Base-by-base conservation (phyloP, 2,113 vertebrate genomes). In the Grammomys surdaster region DNA sequence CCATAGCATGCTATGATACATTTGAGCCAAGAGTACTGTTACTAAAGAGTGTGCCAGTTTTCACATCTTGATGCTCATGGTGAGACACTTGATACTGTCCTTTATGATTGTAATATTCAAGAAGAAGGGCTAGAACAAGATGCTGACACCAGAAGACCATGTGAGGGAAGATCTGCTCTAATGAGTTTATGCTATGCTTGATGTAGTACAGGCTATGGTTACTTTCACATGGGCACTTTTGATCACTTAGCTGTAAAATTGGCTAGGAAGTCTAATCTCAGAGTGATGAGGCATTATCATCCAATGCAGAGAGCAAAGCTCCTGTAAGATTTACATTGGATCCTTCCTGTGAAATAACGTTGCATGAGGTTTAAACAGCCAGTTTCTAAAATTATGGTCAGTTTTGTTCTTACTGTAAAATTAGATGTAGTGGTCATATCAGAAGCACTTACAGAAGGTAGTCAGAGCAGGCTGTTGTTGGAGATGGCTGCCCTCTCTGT, bases 251-350 rank as follows among this genome's bases (percentile, higher is more conserved):
- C 2, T 95, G 81, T 70, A 81, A 94, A 93, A 94, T 70, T 95
- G 96, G 19, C 87, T 89, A 93, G 67, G 46, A 92, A 73, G 86
- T 90, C 90, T 88, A 48, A 97, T 89, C 80, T 94, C 82, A 76
- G 87, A 92, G 46, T 10, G 11, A 80, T 1, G 46, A 84, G 73
- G 58, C 80, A 69, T 89, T 98, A 70, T 31, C n/a, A 51, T 89
- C 75, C 63, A 86, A 91, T n/a, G 48, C 63, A 51, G 69, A 76
- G 33, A 82, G 48, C 31, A 87, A 75, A 93, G 75, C 43, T 72
- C 1, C 19, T 82, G n/a, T 36, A 7, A 65, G 92, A 75, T 17
- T 93, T 72, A 51, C 26, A n/a, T 36, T 82, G 40, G 31, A 65
- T 78, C 76, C 81, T 93, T 91, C 13, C n/a, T 28, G 69, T 93